Evolutionary conservation across 2,797 vertebrate genomes (phyloP).

Genomic region (Pelobates cultripes): DNA sequence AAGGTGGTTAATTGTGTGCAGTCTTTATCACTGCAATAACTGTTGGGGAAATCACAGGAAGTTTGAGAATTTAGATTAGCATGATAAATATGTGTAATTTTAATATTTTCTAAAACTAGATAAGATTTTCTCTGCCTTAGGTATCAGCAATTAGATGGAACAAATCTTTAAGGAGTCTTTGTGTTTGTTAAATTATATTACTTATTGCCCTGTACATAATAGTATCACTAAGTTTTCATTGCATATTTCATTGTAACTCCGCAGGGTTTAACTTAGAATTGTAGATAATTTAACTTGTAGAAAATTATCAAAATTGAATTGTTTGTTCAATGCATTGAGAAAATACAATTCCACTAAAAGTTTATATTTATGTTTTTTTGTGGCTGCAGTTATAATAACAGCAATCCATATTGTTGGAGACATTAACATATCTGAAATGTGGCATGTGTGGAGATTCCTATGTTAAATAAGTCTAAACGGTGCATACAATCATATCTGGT

Average conservation of each 20-base stretch:
- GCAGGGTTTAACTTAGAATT: conserved; percentile 21
- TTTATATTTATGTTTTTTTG: neutral
- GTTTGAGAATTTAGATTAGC: conserved; percentile 25
- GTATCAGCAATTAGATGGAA: conserved; percentile 35
- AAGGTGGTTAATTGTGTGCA: neutral
- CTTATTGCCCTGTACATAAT: neutral
- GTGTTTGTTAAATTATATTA: conserved; percentile 6
- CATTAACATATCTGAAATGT: no score
- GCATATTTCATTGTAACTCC: conserved; percentile 29
- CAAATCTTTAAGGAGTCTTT: conserved; percentile 28
- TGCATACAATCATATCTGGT: no score
- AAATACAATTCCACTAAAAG: conserved; percentile 32
- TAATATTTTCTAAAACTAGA: conserved; percentile 22
- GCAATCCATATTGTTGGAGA: no score
- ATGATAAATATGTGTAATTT: conserved; percentile 7
- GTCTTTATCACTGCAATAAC: conserved; percentile 32
- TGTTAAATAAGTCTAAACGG: no score
- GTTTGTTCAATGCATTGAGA: conserved; percentile 24
- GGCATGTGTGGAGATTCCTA: no score
- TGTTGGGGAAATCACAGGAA: conserved; percentile 23
- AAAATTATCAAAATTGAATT: conserved; percentile 33
- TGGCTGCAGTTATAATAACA: no score
- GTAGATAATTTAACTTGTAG: conserved; percentile 41
- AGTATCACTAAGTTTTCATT: conserved; percentile 19
- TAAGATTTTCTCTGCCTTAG: conserved; percentile 34